Conservation (phyloP, 2,113 vertebrate species). For the Chitala chitala region DNA sequence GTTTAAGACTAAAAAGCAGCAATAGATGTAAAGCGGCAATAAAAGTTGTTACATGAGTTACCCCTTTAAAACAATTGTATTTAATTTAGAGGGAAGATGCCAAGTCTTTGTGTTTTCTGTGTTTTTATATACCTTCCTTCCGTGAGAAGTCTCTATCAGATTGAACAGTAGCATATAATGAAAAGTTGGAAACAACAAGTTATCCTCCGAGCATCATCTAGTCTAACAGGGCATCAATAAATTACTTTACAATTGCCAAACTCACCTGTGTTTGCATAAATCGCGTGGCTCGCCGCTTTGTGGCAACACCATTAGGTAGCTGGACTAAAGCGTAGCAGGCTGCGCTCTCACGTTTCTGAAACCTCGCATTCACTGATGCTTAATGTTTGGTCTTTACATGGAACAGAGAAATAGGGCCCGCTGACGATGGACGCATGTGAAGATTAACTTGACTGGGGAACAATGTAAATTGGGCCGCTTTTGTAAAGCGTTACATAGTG, state of each 20-base stretch:
- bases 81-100: too few species aligned
- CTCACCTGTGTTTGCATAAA: not conserved
- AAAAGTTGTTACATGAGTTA: too few species aligned
- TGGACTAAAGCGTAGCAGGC: not conserved
- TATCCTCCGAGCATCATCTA: too few species aligned
- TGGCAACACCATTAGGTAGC: not conserved
- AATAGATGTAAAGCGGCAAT: too few species aligned
- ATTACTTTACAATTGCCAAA: not conserved
- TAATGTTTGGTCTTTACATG: not conserved
- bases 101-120: too few species aligned
- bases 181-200: too few species aligned
- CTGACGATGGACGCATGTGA: slow-evolving; percentile 11
- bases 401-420: not conserved
- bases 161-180: too few species aligned
- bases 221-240: not conserved
- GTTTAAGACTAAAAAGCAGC: too few species aligned
- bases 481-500: slow-evolving; percentile 8
- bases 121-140: too few species aligned
- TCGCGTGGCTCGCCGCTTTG: not conserved
- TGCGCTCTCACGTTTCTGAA: not conserved
- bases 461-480: slow-evolving; percentile 18
- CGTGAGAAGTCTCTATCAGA: too few species aligned
- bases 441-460: slow-evolving; percentile 24
- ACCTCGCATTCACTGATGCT: not conserved
- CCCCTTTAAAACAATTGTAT: too few species aligned